Percentiles rank a stretch among this genome's conserved stretches.
phyloP scores from a whole-genome alignment of 1,140 invertebrate species.

The Apis laboriosa region DNA sequence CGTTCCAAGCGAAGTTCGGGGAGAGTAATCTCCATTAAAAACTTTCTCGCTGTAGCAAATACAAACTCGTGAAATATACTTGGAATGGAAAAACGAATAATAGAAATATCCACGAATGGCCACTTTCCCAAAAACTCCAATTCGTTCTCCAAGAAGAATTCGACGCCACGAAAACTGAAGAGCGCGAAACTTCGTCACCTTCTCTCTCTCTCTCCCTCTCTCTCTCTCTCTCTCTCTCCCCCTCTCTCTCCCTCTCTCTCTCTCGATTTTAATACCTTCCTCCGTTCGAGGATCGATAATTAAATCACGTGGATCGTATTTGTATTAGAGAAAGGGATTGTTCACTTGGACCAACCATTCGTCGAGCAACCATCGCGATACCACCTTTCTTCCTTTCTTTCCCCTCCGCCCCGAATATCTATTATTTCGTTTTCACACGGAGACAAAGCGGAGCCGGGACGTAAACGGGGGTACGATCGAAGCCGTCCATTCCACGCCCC shows the following conservation, averaged over 20 bases:
- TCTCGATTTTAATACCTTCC: too few species aligned
- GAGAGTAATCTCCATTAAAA: too few species aligned
- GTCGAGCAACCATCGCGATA: constrained; percentile 13
- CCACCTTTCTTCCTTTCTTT: neutral
- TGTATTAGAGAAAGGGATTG: neutral
- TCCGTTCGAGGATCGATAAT: constrained; percentile 14
- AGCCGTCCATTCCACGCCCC: neutral
- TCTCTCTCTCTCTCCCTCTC: too few species aligned
- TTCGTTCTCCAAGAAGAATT: neutral
- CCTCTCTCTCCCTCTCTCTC: too few species aligned
- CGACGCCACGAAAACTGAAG: neutral
- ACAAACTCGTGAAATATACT: too few species aligned
- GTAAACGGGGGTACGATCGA: constrained; percentile 4
- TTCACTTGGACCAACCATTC: constrained; percentile 26
- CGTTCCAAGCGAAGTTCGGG: neutral
- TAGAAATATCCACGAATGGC: too few species aligned
- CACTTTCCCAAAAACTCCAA: too few species aligned
- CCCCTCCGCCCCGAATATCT: constrained; percentile 1
- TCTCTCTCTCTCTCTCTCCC: too few species aligned
- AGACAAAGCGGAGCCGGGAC: constrained; percentile 1
- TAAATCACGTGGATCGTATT: constrained; percentile 21
- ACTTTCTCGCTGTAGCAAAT: too few species aligned
- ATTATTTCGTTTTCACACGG: constrained; percentile 25
- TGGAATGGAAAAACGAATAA: too few species aligned
- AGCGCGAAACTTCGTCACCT: neutral